Base-by-base conservation (phyloP, 2,113 vertebrate genomes). In the Fulmarus glacialis region DNA sequence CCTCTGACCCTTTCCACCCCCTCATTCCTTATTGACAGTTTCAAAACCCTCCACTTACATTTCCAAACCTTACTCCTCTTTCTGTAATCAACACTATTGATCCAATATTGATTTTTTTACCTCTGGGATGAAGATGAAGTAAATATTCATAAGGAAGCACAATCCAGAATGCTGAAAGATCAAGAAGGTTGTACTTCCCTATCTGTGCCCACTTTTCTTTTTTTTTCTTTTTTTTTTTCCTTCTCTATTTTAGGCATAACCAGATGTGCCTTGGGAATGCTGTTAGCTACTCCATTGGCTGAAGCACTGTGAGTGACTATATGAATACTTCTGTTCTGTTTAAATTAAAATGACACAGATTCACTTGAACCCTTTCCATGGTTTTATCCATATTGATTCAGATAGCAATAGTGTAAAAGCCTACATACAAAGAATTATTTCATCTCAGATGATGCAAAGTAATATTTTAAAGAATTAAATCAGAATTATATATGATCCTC, bases 171-270 rank as follows among this genome's bases (percentile, higher is more conserved):
- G 1, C 21, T 55, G 38, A 47, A 50, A 66, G 11, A 26, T 43
- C 40, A 63, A 67, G 30, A 80, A 83, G 30, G 52, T 30, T 58
- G 18, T 27, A 17, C 6, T 85, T 64, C 4, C 3, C 1, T 60
- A 42, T 40, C 19, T 42, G 14, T n/a, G 8, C 4, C 27, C 4
- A 42, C 2, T 8, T 36, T 5, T 8, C 2, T 15, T 14, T 26
- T 20, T 5, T 8, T 3, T 15, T 14, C 22, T 20, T 42, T 27
- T 42, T 50, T 15, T n/a, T 6, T 22, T 16, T 8, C 1, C 2
- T 4, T 48, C 13, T 8, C 3, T 43, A 23, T 66, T 70, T 66
- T n/a, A 66, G 20, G 23, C 12, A 24, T 50, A 23, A 48, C 9
- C 11, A 64, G 23, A 15, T 36, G 10, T 59, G 15, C 7, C 23